A percentile compares a stretch with the other conserved stretches of the same genome.
Evolutionary conservation across 2,113 vertebrate genomes (phyloP).

Genomic region (Baryphthengus martii): DNA sequence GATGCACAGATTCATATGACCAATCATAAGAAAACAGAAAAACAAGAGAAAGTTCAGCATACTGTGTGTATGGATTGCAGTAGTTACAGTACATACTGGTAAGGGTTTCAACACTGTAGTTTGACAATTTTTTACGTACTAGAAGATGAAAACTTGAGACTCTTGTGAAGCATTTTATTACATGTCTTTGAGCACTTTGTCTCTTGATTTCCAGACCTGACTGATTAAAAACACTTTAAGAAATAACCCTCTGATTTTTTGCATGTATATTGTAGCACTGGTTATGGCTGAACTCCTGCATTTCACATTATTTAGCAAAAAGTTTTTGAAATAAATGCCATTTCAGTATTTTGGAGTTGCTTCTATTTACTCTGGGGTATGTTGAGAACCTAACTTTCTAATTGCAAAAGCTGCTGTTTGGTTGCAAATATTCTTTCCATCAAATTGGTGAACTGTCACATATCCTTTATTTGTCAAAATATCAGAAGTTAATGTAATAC

Average conservation of each 20-base stretch:
- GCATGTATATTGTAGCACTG: not conserved
- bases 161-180: not conserved
- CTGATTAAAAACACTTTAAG: not conserved
- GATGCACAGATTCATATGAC: slow-evolving; percentile 80
- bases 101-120: slow-evolving; percentile 43
- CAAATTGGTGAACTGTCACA: not conserved
- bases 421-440: not conserved
- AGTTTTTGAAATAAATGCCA: not conserved
- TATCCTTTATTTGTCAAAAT: not conserved
- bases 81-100: slow-evolving; percentile 97
- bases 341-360: not conserved
- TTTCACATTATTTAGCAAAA: not conserved
- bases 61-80: slow-evolving; percentile 98
- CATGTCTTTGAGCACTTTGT: not conserved
- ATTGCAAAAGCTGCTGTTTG: not conserved
- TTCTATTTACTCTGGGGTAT: not conserved
- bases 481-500: not conserved
- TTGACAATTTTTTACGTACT: not conserved
- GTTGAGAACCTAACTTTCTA: not conserved
- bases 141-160: not conserved
- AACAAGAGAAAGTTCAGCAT: slow-evolving; percentile 86
- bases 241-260: not conserved
- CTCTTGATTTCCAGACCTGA: not conserved
- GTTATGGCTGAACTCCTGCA: not conserved
- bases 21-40: slow-evolving; percentile 87